Percentiles rank a stretch among this genome's conserved stretches.
phyloP scores from a whole-genome alignment of 2,797 vertebrate species.

The Valencia hispanica region DNA sequence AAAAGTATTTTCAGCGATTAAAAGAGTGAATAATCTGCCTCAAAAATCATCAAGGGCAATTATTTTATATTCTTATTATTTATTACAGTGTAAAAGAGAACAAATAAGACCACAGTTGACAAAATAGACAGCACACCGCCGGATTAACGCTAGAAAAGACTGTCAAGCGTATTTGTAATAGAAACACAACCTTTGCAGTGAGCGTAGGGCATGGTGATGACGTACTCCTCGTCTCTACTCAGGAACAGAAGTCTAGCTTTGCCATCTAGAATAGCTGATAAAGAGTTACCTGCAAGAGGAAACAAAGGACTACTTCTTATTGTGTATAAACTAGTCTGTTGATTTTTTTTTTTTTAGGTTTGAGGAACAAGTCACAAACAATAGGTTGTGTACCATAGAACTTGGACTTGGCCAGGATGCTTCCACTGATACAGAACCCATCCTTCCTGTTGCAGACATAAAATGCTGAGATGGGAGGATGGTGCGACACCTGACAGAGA shows the following conservation, averaged over 20 bases:
- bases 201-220: slow-evolving; percentile 97
- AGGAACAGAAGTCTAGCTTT: slow-evolving; percentile 90
- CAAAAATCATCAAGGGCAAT: background rate
- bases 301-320: background rate
- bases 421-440: slow-evolving; percentile 92
- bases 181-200: slow-evolving; percentile 91
- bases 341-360: background rate
- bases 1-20: background rate
- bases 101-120: background rate
- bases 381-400: slow-evolving; percentile 88
- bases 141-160: background rate
- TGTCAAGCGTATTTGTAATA: background rate
- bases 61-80: background rate
- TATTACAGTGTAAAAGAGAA: background rate
- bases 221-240: slow-evolving; percentile 89
- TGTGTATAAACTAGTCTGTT: background rate
- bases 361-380: background rate
- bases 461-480: slow-evolving; percentile 95
- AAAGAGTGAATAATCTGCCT: background rate
- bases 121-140: background rate
- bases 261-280: slow-evolving; percentile 94
- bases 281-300: slow-evolving; percentile 87
- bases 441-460: slow-evolving; percentile 96
- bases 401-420: slow-evolving; percentile 93
- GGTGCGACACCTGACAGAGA: slow-evolving; percentile 91